Evolutionary conservation across 2,797 vertebrate species (phyloP), one percentile per base, ranked within the genome.

Genomic region (Danio tinwini): DNA sequence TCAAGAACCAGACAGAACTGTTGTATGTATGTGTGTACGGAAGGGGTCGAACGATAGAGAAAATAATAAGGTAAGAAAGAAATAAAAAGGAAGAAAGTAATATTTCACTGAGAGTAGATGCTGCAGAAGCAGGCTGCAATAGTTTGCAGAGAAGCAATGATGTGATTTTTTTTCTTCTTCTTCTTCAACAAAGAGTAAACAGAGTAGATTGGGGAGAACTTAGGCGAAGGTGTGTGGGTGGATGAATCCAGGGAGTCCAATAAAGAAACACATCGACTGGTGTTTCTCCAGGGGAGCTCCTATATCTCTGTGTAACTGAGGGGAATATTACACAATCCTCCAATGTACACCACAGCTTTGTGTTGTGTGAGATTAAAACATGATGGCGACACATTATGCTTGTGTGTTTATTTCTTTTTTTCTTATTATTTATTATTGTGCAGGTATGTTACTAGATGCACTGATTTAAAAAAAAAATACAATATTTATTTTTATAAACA

Each of bases 211-310:
- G 64, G 44, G 17, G n/a, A 81, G 78, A 86, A 49, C 49, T 44
- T 71, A 71, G 44, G 56, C 64, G 74, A 62, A 79, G 47, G 62
- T 80, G n/a, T 64, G 84, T 85, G 68, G 72, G 82, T 37, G 72
- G 67, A 74, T 52, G 21, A 79, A 73, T 81, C 78, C 72, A 78
- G 40, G 7, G 59, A 81, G 69, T 85, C 74, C 81, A 85, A 84
- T 85, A 65, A 83, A 88, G 67, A 81, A 81, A 82, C 76, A 84
- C 72, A 65, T 78, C 72, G 55, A 74, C 81, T 83, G 82, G 61
- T 72, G 62, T 55, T 74, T 49, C 67, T 85, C 63, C 83, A 82
- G 78, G 75, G 65, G 77, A 74, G 59, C 69, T 79, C 50, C 55
- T 55, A 47, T 82, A 16, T 53, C 55, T n/a, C 76, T 81, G 64